phyloP scores from a whole-genome alignment of 2,888 invertebrate species.

The Callinectes sapidus region DNA sequence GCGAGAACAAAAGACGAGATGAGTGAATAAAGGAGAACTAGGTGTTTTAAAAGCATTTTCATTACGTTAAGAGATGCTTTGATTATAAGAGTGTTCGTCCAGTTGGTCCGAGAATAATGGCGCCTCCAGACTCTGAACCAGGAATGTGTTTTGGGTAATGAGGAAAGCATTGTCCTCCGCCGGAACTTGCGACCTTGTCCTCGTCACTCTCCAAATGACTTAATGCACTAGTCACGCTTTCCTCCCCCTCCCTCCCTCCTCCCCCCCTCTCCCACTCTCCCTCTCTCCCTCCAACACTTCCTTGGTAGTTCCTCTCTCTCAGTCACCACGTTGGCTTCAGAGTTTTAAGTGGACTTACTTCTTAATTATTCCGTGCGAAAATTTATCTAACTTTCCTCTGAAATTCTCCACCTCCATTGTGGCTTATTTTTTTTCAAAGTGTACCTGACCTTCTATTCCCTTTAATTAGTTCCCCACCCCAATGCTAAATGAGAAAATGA shows the following conservation, averaged over 20 bases:
- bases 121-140: conserved; percentile 5
- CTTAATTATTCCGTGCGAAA: not conserved
- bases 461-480: not conserved
- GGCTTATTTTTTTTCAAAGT: not conserved
- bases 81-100: conserved; percentile 23
- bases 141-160: conserved; percentile 18
- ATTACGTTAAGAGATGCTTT: conserved; percentile 46
- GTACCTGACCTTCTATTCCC: not conserved
- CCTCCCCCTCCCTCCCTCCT: not conserved
- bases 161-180: conserved; percentile 15
- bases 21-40: not conserved
- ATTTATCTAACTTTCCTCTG: not conserved
- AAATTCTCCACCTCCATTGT: not conserved
- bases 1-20: conserved; percentile 32
- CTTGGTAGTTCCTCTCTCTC: not conserved
- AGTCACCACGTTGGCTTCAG: not conserved
- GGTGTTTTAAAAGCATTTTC: conserved; percentile 40
- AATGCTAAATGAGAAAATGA: not conserved
- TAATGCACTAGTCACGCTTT: conserved; percentile 32
- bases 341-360: not conserved
- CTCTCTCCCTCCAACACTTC: conserved; percentile 35
- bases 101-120: conserved; percentile 10
- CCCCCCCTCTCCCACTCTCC: not conserved
- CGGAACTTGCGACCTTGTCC: conserved; percentile 25
- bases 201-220: conserved; percentile 23